Evolutionary conservation across 2,113 vertebrate species (phyloP), one percentile per base, ranked within the genome.

Genomic region (Empidonax traillii): DNA sequence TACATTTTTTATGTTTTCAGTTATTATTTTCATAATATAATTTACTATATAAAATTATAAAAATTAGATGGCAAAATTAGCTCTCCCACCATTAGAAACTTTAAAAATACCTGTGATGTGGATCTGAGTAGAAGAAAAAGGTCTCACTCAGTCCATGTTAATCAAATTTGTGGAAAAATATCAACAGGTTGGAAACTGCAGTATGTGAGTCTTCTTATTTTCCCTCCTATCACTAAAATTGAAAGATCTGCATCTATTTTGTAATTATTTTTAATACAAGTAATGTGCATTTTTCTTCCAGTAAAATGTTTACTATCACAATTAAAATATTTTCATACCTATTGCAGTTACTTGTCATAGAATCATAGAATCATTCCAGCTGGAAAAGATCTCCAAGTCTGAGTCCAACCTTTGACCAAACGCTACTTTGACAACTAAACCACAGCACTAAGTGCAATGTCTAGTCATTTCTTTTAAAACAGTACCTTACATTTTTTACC

Each of bases 401-500:
- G 9, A 15, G 24, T 43, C n/a, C 25, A 47, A 8, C 4, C 14
- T 69, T 41, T 55, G 55, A 35, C 35, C 31, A 18, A 69, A 63
- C 35, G 55, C 2, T 18, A 8, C 25, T 8, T 47, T 5, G 11
- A 43, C 21, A 90, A 47, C 0, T 1, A 76, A 83, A 55, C 5
- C 39, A 52, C n/a, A 76, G 53, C 21, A 41, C 5, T 4, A 55
- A 43, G 22, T 55, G 8, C 30, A n/a, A 62, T 16, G 30, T 49
- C 41, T 35, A 62, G n/a, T 27, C 76, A 30, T 27, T 75, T 82
- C 55, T 62, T 37, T 31, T 55, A 56, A 80, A 85, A 62, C 7
- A 83, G 30, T 11, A 31, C 9, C 17, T 89, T 65, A n/a, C 4
- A 41, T 61, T 80, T 89, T 59, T 53, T 82, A 41, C 43, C 55